Evolutionary conservation across 1,140 invertebrate species (phyloP).

Genomic region (Theocolax elegans): DNA sequence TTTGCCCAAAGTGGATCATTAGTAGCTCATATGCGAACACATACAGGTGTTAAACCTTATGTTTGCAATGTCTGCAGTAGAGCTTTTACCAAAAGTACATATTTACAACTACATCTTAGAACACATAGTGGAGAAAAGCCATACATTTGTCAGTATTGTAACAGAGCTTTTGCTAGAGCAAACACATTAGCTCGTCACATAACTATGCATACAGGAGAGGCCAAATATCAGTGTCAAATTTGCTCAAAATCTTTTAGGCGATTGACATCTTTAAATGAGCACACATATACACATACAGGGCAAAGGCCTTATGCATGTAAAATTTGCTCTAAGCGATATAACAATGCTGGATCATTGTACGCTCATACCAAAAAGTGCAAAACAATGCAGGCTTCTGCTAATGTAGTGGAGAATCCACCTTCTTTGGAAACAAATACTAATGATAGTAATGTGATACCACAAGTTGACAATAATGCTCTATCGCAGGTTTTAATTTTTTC

Average conservation of each 20-base stretch:
- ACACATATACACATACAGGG: constrained; percentile 62
- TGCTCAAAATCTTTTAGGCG: constrained; percentile 60
- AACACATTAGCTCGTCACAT: constrained; percentile 86
- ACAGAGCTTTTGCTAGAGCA: constrained; percentile 73
- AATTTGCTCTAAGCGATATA: constrained; percentile 73
- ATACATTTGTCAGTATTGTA: constrained; percentile 80
- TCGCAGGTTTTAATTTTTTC: constrained; percentile 52
- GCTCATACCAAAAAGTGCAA: constrained; percentile 63
- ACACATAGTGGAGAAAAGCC: constrained; percentile 62
- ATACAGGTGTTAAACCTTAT: constrained; percentile 61
- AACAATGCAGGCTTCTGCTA: constrained; percentile 30
- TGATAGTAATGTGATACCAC: constrained; percentile 38
- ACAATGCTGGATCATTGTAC: constrained; percentile 61
- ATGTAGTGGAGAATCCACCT: constrained; percentile 40
- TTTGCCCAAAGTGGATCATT: constrained; percentile 61
- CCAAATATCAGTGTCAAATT: constrained; percentile 61
- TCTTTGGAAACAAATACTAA: constrained; percentile 39
- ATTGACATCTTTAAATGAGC: constrained; percentile 60
- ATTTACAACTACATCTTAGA: constrained; percentile 59
- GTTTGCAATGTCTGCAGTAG: constrained; percentile 64
- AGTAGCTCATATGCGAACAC: constrained; percentile 62
- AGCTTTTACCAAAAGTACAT: constrained; percentile 66
- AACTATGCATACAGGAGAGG: constrained; percentile 75
- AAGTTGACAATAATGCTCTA: constrained; percentile 40
- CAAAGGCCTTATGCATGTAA: constrained; percentile 67